Percentiles rank a stretch among this genome's conserved stretches.
These are phyloP conservation scores for Psittacula derbiana DNA, from an alignment of 2,797 vertebrate species.

Conservation along the genomic window DNA sequence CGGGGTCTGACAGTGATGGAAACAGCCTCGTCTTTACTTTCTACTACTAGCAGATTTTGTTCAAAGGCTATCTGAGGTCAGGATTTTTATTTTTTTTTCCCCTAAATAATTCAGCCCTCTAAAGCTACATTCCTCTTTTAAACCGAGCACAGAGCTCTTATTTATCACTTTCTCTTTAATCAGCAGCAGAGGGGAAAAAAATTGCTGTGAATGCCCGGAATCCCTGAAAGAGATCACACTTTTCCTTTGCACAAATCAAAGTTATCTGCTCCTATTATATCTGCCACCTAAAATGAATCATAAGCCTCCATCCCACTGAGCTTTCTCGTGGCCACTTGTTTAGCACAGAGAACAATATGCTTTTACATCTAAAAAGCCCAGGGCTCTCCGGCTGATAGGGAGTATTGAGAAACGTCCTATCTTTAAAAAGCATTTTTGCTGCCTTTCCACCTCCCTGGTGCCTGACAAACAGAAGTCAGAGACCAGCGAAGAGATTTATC, in stretches of 20 bases:
- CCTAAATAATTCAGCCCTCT: slow-evolving; percentile 5
- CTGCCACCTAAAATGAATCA: slow-evolving; percentile 12
- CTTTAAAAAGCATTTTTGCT: slow-evolving; percentile 23
- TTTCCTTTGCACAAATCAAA: slow-evolving; percentile 42
- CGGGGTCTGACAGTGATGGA: background rate
- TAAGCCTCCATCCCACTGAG: slow-evolving; percentile 26
- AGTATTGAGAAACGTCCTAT: slow-evolving; percentile 27
- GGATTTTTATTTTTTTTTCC: background rate
- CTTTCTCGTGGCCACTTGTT: slow-evolving; percentile 3
- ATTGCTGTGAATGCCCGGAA: slow-evolving; percentile 4
- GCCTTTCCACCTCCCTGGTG: background rate
- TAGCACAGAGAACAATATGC: slow-evolving; percentile 29
- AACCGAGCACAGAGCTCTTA: background rate
- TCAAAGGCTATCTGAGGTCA: slow-evolving; percentile 40
- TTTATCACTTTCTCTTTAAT: slow-evolving; percentile 54
- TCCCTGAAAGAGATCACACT: slow-evolving; percentile 42
- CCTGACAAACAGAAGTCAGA: slow-evolving; percentile 42
- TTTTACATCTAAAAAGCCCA: slow-evolving; percentile 26
- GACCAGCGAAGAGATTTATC: background rate
- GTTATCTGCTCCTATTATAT: slow-evolving; percentile 29
- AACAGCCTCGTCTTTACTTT: background rate
- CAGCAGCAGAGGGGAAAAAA: slow-evolving; percentile 26
- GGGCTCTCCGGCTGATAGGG: background rate
- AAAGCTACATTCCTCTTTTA: slow-evolving; percentile 23
- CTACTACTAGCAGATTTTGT: slow-evolving; percentile 11